Evolutionary conservation across 2,888 invertebrate species (phyloP).

Genomic region (Trimorus sp.): DNA sequence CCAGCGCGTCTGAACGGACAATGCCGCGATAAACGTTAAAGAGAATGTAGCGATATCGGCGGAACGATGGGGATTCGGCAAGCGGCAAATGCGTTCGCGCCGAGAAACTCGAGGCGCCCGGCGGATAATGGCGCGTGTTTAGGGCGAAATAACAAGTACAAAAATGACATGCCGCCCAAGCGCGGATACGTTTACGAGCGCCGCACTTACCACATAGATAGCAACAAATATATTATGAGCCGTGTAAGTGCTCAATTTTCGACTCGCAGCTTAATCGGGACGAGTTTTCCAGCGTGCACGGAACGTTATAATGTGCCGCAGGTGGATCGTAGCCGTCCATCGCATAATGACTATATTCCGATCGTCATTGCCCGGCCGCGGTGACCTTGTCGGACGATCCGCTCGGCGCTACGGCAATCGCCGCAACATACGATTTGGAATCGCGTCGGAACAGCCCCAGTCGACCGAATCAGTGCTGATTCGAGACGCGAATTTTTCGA

Average conservation of each 20-base stretch:
- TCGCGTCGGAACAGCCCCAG: no score
- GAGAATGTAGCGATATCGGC: constrained; percentile 41
- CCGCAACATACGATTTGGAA: constrained; percentile 58
- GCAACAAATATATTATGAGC: constrained; percentile 59
- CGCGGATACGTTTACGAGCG: constrained; percentile 30
- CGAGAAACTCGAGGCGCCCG: constrained; percentile 37
- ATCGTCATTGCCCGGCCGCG: constrained; percentile 65
- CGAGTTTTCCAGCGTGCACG: constrained; percentile 62
- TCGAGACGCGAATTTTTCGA: no score
- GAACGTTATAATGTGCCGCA: constrained; percentile 62
- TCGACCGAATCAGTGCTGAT: no score
- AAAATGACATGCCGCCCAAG: constrained; percentile 50
- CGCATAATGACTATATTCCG: constrained; percentile 69
- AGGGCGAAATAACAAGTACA: constrained; percentile 53
- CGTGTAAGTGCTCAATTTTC: constrained; percentile 63
- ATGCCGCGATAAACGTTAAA: constrained; percentile 28
- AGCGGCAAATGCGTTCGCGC: constrained; percentile 26
- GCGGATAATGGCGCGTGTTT: constrained; percentile 45
- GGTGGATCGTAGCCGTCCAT: constrained; percentile 66
- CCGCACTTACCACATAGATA: constrained; percentile 29
- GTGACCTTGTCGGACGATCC: constrained; percentile 66
- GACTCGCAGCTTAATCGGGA: constrained; percentile 51
- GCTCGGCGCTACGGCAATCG: constrained; percentile 54
- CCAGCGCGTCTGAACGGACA: constrained; percentile 8
- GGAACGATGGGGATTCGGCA: constrained; percentile 13